phyloP scores from a whole-genome alignment of 2,888 invertebrate genomes.

The Craniophora ligustri region DNA sequence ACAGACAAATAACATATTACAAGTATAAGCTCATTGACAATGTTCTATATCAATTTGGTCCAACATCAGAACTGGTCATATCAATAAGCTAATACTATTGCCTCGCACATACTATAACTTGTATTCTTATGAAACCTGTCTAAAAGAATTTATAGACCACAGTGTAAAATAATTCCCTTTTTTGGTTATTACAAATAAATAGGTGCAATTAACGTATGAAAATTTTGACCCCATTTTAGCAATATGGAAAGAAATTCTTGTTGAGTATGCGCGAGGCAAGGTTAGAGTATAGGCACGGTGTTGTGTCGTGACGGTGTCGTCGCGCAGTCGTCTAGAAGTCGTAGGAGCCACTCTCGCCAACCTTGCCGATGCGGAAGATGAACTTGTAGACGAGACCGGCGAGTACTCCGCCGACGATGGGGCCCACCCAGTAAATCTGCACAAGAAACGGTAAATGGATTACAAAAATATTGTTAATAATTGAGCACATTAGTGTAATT shows the following conservation, averaged over 20 bases:
- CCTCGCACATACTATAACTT: conserved; percentile 51
- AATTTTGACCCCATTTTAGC: conserved; percentile 26
- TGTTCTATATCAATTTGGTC: conserved; percentile 46
- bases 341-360: conserved; percentile 92
- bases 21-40: conserved; percentile 63
- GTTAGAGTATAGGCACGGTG: conserved; percentile 49
- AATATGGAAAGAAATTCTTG: background rate
- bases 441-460: conserved; percentile 33
- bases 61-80: conserved; percentile 55
- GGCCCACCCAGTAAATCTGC: conserved; percentile 96
- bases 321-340: conserved; percentile 89
- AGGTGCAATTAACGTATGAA: conserved; percentile 37
- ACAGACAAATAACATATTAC: conserved; percentile 27
- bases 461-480: background rate
- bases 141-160: background rate
- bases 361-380: conserved; percentile 91
- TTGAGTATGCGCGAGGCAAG: conserved; percentile 51
- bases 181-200: conserved; percentile 29
- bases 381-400: conserved; percentile 93
- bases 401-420: conserved; percentile 92
- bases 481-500: no score
- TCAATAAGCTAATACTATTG: conserved; percentile 65
- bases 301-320: conserved; percentile 18
- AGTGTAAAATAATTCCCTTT: background rate
- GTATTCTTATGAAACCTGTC: conserved; percentile 12